Conservation (phyloP, 1,140 invertebrate species). For the Reticulitermes speratus region DNA sequence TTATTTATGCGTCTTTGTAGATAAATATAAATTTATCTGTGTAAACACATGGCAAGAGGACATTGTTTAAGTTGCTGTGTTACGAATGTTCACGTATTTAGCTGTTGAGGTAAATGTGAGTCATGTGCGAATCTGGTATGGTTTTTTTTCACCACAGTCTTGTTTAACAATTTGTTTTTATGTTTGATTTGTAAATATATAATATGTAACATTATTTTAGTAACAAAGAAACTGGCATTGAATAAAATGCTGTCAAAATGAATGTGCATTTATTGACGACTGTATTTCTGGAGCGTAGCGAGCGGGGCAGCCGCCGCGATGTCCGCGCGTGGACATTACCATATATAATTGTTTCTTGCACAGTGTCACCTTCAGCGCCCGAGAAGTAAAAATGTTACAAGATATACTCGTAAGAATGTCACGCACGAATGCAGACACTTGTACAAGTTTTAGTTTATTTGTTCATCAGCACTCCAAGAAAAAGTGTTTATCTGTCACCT, state of each 20-base stretch:
- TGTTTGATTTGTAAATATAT: slow-evolving; percentile 19
- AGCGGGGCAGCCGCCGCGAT: too few relatives aligned
- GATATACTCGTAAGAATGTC: background rate
- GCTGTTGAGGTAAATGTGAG: background rate
- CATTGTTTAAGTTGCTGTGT: background rate
- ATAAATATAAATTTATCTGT: background rate
- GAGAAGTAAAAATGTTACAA: background rate
- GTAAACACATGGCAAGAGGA: background rate
- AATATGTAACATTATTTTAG: slow-evolving; percentile 23
- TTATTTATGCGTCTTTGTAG: background rate
- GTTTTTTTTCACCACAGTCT: background rate
- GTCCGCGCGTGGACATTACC: too few relatives aligned
- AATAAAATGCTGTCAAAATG: slow-evolving; percentile 26
- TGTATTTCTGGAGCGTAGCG: background rate
- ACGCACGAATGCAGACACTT: too few relatives aligned
- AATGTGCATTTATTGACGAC: background rate
- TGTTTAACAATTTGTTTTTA: slow-evolving; percentile 17
- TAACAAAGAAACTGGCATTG: slow-evolving; percentile 21
- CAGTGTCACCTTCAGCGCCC: background rate
- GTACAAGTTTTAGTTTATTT: too few relatives aligned
- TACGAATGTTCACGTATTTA: background rate
- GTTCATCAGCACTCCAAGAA: too few relatives aligned
- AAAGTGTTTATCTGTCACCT: too few relatives aligned
- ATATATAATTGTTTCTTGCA: background rate
- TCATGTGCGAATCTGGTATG: background rate